A percentile compares a stretch with the other conserved stretches of the same genome.
phyloP scores from a whole-genome alignment of 2,888 invertebrate species.

The Aelia acuminata region DNA sequence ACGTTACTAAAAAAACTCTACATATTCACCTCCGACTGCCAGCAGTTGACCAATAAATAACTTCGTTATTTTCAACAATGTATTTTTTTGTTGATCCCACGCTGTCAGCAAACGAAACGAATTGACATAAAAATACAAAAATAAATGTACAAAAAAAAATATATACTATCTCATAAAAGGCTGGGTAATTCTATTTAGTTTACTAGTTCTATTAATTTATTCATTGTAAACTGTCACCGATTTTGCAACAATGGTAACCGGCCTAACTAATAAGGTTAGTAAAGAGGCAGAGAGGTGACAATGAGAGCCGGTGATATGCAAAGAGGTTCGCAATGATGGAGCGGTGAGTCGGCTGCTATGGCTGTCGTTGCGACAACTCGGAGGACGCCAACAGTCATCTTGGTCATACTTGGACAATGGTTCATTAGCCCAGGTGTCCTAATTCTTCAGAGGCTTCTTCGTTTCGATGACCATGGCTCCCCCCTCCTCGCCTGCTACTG shows the following conservation, averaged over 20 bases:
- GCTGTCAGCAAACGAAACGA: too few relatives aligned
- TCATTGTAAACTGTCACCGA: neutral
- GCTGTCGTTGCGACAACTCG: neutral
- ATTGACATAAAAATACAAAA: too few relatives aligned
- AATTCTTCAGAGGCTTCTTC: slow-evolving; percentile 6
- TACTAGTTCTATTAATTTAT: too few relatives aligned
- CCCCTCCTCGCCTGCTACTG: neutral
- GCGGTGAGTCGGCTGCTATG: neutral
- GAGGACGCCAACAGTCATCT: neutral
- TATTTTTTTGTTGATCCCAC: too few relatives aligned
- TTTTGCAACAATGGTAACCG: neutral
- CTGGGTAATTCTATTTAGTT: too few relatives aligned
- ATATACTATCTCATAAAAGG: too few relatives aligned
- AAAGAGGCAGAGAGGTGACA: neutral
- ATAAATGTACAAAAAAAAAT: too few relatives aligned
- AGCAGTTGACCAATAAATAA: too few relatives aligned
- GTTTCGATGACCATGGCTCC: neutral
- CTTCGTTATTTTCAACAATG: too few relatives aligned
- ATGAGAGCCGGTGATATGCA: neutral
- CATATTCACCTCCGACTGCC: too few relatives aligned
- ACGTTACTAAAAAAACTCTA: too few relatives aligned
- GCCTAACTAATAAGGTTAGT: neutral
- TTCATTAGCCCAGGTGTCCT: neutral
- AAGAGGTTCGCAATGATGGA: neutral
- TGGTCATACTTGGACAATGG: slow-evolving; percentile 37